Percentiles rank a stretch among this genome's conserved stretches.
Conservation (phyloP, 2,888 invertebrate genomes). For the Alloplasta piceator region DNA sequence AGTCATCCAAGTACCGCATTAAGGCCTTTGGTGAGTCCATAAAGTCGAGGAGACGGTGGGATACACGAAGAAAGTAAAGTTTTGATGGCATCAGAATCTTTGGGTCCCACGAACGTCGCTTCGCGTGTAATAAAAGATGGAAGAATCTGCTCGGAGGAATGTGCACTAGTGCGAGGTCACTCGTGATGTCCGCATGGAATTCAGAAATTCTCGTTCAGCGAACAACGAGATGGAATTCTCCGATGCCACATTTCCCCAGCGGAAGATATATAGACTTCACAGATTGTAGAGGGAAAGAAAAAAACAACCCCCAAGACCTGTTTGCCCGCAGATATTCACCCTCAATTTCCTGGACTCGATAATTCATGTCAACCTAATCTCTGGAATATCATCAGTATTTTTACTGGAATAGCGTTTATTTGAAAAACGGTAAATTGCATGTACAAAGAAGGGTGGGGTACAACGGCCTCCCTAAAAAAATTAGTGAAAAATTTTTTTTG, state of each 20-base stretch:
- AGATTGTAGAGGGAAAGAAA: background rate
- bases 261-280: background rate
- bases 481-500: too few relatives aligned
- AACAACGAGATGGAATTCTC: slow-evolving; percentile 31
- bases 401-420: background rate
- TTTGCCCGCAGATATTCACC: too few relatives aligned
- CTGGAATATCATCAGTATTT: background rate
- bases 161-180: slow-evolving; percentile 11
- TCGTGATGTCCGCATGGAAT: slow-evolving; percentile 22
- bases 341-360: too few relatives aligned
- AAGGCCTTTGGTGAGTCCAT: too few relatives aligned
- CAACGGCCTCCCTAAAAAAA: too few relatives aligned
- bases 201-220: slow-evolving; percentile 23
- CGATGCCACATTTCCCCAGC: background rate
- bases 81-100: slow-evolving; percentile 10
- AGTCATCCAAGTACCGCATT: too few relatives aligned
- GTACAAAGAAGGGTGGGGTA: too few relatives aligned
- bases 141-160: slow-evolving; percentile 37
- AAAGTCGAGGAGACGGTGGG: background rate
- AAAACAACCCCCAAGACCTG: background rate
- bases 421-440: too few relatives aligned
- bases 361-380: background rate
- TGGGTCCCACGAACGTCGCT: background rate
- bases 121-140: slow-evolving; percentile 23
- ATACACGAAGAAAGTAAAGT: background rate